Conservation (phyloP, 2,113 vertebrate species). For the Clarias gariepinus region DNA sequence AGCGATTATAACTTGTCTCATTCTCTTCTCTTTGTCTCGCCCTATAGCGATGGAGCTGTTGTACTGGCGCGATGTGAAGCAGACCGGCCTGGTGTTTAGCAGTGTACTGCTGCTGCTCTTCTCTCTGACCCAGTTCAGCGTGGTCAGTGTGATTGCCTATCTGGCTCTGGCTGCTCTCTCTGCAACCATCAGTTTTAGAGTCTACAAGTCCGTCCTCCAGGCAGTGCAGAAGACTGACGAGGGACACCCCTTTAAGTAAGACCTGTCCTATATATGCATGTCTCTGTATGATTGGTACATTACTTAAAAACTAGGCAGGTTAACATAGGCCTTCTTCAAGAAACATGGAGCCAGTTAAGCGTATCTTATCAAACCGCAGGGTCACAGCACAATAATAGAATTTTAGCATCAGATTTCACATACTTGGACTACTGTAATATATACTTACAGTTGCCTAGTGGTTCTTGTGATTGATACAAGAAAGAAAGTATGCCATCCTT, state of each 20-base stretch:
- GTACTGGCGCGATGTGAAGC: constrained; percentile 98
- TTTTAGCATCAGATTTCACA: too few species aligned
- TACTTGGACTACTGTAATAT: too few species aligned
- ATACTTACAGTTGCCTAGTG: background rate
- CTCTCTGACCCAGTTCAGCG: constrained; percentile 98
- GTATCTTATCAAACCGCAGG: background rate
- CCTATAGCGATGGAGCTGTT: constrained; percentile 90
- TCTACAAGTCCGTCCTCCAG: constrained; percentile 99
- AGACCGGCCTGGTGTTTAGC: constrained; percentile 92
- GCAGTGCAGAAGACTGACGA: constrained; percentile 99
- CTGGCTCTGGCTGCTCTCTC: constrained; percentile 94
- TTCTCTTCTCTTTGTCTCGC: constrained; percentile 21
- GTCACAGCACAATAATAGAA: background rate
- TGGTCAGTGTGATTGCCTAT: constrained; percentile 96
- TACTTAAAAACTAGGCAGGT: background rate
- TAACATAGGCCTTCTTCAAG: background rate
- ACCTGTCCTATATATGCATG: background rate
- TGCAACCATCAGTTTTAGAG: constrained; percentile 97
- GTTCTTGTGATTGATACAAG: background rate
- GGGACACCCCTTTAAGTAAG: constrained; percentile 98
- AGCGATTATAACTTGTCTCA: background rate
- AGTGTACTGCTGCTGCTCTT: constrained; percentile 93
- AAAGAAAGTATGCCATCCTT: background rate
- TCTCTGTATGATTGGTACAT: background rate
- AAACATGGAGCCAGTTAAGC: background rate